A percentile compares a stretch with the other conserved stretches of the same genome.
Conservation (phyloP, 2,797 vertebrate genomes). For the Odontamblyopus lacepedii region DNA sequence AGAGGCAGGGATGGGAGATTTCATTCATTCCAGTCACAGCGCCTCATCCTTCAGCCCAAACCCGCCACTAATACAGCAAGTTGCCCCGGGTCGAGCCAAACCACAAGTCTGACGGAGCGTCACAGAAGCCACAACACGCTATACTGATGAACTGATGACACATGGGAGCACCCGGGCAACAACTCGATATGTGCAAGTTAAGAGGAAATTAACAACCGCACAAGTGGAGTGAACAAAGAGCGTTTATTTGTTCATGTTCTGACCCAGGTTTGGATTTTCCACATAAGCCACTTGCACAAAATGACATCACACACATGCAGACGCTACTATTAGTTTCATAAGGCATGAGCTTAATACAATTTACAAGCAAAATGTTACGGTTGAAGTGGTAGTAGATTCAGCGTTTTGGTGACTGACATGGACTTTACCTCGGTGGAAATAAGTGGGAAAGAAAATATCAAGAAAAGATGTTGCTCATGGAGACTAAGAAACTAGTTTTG, state of each 20-base stretch:
- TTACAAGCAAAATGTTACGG: not conserved
- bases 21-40: constrained; percentile 61
- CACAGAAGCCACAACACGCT: constrained; percentile 44
- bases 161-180: constrained; percentile 28
- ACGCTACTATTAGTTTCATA: constrained; percentile 14
- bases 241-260: constrained; percentile 3
- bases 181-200: constrained; percentile 16
- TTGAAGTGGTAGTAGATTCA: constrained; percentile 12
- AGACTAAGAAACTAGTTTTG: not conserved
- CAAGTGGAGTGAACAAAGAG: constrained; percentile 11
- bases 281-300: constrained; percentile 3
- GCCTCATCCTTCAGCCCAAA: constrained; percentile 64
- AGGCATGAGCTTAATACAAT: constrained; percentile 2
- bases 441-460: not conserved
- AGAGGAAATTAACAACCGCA: constrained; percentile 10
- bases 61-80: constrained; percentile 59
- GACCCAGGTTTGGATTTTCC: constrained; percentile 10
- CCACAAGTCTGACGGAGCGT: constrained; percentile 57
- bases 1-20: constrained; percentile 50
- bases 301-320: constrained; percentile 12
- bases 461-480: not conserved
- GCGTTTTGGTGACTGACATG: constrained; percentile 1
- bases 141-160: constrained; percentile 49
- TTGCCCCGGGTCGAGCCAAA: constrained; percentile 51
- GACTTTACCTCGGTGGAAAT: not conserved